Evolutionary conservation across 2,113 vertebrate species (phyloP).

Genomic region (Lasiurus borealis): DNA sequence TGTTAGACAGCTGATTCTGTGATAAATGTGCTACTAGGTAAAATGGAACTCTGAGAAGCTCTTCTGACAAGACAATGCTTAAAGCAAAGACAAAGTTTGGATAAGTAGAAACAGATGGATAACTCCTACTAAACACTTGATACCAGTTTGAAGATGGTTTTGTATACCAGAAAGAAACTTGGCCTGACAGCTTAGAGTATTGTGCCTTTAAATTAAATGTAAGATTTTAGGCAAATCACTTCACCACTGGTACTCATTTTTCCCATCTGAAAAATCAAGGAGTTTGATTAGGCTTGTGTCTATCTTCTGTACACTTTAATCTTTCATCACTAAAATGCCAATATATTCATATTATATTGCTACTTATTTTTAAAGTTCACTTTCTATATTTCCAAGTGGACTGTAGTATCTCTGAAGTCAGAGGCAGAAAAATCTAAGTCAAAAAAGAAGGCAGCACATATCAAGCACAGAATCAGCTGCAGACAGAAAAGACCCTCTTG

Average conservation of each 20-base stretch:
- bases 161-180: neutral
- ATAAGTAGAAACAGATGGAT: neutral
- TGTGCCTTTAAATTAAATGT: neutral
- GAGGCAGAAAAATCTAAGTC: neutral
- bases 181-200: neutral
- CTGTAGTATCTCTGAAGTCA: neutral
- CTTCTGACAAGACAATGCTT: neutral
- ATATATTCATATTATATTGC: neutral
- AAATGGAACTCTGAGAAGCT: neutral
- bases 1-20: neutral
- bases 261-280: neutral
- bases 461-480: conserved; percentile 7
- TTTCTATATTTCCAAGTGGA: conserved; percentile 11
- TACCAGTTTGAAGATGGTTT: neutral
- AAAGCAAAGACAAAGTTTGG: neutral
- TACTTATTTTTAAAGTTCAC: neutral
- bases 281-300: neutral
- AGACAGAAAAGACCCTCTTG: neutral
- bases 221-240: neutral
- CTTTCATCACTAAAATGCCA: conserved; percentile 16
- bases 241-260: neutral
- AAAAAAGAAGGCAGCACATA: neutral
- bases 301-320: neutral
- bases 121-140: neutral
- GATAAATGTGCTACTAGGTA: neutral